Conservation (phyloP, 2,797 vertebrate genomes). For the Aulostomus chinensis region DNA sequence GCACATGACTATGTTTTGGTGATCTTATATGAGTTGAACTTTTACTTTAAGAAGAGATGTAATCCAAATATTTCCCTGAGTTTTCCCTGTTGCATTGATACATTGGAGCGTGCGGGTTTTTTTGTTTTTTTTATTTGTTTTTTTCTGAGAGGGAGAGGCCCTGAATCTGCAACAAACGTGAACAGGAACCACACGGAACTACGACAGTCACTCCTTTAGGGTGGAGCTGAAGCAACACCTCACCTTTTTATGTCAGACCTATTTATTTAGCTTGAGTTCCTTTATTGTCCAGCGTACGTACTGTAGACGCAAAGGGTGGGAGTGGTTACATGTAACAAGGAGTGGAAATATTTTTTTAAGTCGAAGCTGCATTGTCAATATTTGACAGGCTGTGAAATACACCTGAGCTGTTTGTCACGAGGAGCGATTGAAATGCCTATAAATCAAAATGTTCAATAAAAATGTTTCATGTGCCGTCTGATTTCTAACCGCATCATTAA, state of each 20-base stretch:
- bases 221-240: slow-evolving; percentile 3
- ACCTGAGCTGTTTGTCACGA: slow-evolving; percentile 43
- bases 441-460: slow-evolving; percentile 66
- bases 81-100: slow-evolving; percentile 3
- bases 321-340: slow-evolving; percentile 10
- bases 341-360: slow-evolving; percentile 56
- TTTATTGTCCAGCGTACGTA: slow-evolving; percentile 41
- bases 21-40: background rate
- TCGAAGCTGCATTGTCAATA: slow-evolving; percentile 73
- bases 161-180: slow-evolving; percentile 19
- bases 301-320: slow-evolving; percentile 36
- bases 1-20: slow-evolving; percentile 4
- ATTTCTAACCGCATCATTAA: background rate
- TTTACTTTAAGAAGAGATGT: background rate
- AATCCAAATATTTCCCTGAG: background rate
- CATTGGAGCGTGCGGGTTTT: background rate
- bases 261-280: slow-evolving; percentile 67
- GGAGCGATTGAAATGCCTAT: slow-evolving; percentile 49
- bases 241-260: slow-evolving; percentile 44
- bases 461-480: slow-evolving; percentile 38
- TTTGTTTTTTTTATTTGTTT: no score
- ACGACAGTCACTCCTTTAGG: slow-evolving; percentile 6
- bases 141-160: background rate
- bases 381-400: slow-evolving; percentile 74
- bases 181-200: background rate